A percentile compares a stretch with the other conserved stretches of the same genome.
Evolutionary conservation across 2,888 invertebrate genomes (phyloP).

Genomic region (Yponomeuta evonymella): DNA sequence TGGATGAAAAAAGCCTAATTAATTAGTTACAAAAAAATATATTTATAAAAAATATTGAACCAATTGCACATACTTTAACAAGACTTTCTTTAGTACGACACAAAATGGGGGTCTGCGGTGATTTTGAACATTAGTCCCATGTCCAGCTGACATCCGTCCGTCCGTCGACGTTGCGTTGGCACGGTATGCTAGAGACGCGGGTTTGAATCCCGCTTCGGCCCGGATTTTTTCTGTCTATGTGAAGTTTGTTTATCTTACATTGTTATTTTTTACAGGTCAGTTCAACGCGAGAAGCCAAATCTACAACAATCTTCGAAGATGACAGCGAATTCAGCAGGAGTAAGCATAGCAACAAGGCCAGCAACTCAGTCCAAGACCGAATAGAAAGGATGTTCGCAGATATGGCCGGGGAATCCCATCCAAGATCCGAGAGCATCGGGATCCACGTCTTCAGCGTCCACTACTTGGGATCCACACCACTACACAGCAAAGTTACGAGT

Average conservation of each 20-base stretch:
- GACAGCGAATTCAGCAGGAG: constrained; percentile 59
- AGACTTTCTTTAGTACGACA: too few relatives aligned
- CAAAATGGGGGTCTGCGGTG: too few relatives aligned
- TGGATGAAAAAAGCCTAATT: too few relatives aligned
- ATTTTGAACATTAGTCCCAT: too few relatives aligned
- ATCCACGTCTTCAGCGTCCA: constrained; percentile 82
- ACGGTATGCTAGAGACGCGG: background rate
- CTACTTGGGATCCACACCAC: constrained; percentile 87
- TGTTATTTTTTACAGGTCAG: constrained; percentile 42
- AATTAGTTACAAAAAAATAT: too few relatives aligned
- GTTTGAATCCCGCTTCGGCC: too few relatives aligned
- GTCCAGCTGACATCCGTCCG: too few relatives aligned
- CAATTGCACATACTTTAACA: too few relatives aligned
- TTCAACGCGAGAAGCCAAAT: constrained; percentile 48
- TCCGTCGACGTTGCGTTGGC: too few relatives aligned
- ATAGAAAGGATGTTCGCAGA: constrained; percentile 91
- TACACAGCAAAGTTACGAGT: constrained; percentile 87
- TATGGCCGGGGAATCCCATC: constrained; percentile 76
- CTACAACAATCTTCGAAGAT: constrained; percentile 52
- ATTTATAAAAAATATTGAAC: too few relatives aligned
- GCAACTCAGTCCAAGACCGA: constrained; percentile 87
- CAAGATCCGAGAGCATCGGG: constrained; percentile 68
- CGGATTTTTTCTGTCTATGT: background rate
- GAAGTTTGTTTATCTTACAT: constrained; percentile 17
- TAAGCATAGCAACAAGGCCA: constrained; percentile 49